These are phyloP conservation scores for Meteorus cinctellus DNA, from an alignment of 2,888 invertebrate genomes.

Conservation along the genomic window DNA sequence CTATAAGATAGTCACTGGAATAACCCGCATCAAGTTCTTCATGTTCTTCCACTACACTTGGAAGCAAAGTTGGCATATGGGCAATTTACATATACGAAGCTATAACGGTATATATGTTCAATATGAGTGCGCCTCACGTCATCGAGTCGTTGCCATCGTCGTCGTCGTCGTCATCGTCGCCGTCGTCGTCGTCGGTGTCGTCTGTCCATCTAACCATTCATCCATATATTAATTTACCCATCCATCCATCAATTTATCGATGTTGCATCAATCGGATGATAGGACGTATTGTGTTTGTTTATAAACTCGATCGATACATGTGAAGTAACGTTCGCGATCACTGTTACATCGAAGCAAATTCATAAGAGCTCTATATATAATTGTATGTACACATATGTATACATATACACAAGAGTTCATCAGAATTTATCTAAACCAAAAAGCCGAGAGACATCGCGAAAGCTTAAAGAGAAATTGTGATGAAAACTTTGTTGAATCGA, in stretches of 20 bases:
- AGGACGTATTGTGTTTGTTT: not conserved
- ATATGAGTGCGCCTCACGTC: conserved; percentile 34
- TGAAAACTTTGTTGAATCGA: not conserved
- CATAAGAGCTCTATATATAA: not conserved
- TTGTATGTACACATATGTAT: not conserved
- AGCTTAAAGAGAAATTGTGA: not conserved
- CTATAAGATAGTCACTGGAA: conserved; percentile 64
- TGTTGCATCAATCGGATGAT: conserved; percentile 1
- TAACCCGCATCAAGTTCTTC: conserved; percentile 65
- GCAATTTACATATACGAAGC: conserved; percentile 69
- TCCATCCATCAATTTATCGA: not conserved
- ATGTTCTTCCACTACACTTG: conserved; percentile 62
- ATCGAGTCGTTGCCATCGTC: conserved; percentile 49
- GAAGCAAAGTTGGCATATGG: conserved; percentile 70
- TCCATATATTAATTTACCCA: not conserved
- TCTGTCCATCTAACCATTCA: not conserved
- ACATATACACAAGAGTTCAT: not conserved
- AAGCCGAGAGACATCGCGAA: not conserved
- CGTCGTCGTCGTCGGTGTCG: not conserved
- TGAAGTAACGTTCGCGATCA: not conserved
- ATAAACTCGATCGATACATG: conserved; percentile 6
- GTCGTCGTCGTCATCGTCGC: conserved; percentile 23
- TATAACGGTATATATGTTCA: conserved; percentile 58
- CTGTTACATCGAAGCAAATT: not conserved
- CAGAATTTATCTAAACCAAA: not conserved